phyloP scores from a whole-genome alignment of 2,888 invertebrate species.

The Dryocosmus kuriphilus region DNA sequence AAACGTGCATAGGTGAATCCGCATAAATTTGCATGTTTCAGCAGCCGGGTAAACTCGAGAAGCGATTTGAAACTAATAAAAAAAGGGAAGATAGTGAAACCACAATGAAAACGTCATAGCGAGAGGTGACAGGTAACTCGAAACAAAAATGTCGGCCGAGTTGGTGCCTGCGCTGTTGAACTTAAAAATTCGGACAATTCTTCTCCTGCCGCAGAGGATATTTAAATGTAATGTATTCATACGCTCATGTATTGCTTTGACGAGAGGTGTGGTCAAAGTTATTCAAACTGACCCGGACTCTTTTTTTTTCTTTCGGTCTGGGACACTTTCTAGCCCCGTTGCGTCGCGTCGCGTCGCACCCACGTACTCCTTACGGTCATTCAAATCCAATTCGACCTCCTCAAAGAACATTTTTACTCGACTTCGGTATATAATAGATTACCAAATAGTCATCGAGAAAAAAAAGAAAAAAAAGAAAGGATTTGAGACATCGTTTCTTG shows the following conservation, averaged over 20 bases:
- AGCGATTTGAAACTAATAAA: constrained; percentile 33
- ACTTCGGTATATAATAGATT: constrained; percentile 6
- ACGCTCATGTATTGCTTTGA: constrained; percentile 74
- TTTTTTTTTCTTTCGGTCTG: constrained; percentile 68
- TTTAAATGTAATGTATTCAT: constrained; percentile 78
- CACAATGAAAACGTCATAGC: constrained; percentile 21
- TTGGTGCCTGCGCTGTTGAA: constrained; percentile 48
- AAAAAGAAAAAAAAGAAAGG: background rate
- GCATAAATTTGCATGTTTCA: constrained; percentile 62
- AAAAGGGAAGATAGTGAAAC: constrained; percentile 20
- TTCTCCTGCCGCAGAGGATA: constrained; percentile 69
- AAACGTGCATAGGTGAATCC: constrained; percentile 41
- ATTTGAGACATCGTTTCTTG: background rate
- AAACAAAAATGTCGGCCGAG: constrained; percentile 51
- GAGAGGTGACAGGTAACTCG: constrained; percentile 28
- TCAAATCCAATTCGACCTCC: constrained; percentile 48
- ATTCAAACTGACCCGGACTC: constrained; percentile 77
- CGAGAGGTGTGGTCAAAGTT: constrained; percentile 78
- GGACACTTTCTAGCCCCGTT: constrained; percentile 74
- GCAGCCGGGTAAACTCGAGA: constrained; percentile 54
- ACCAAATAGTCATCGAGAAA: background rate
- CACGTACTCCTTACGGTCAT: constrained; percentile 62
- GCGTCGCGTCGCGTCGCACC: constrained; percentile 70
- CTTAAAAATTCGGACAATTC: constrained; percentile 75
- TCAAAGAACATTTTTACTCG: constrained; percentile 35